Evolutionary conservation across 2,113 vertebrate species (phyloP).

Genomic region (Sphyrna mokarran): DNA sequence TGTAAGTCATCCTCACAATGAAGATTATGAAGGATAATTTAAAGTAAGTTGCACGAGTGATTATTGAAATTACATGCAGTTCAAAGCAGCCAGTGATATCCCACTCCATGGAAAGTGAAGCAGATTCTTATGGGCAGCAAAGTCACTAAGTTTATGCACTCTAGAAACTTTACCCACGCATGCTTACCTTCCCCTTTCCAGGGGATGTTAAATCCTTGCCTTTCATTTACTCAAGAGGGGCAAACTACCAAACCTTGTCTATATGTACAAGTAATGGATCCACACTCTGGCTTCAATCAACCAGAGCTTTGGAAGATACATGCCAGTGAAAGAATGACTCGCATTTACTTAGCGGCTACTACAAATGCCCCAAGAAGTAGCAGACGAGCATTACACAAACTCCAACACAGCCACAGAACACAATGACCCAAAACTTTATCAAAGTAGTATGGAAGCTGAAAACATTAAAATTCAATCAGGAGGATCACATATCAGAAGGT

Average conservation of each 20-base stretch:
- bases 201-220: background rate
- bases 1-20: too few relatives aligned
- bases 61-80: too few relatives aligned
- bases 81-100: background rate
- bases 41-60: too few relatives aligned
- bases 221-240: background rate
- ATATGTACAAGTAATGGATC: too few relatives aligned
- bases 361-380: background rate
- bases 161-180: background rate
- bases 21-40: too few relatives aligned
- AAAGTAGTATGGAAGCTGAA: background rate
- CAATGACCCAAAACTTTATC: background rate
- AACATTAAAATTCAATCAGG: background rate
- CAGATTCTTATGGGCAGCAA: background rate
- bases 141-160: background rate
- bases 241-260: background rate
- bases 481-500: background rate
- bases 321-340: background rate
- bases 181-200: background rate
- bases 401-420: background rate
- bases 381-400: background rate
- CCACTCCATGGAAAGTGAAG: too few relatives aligned
- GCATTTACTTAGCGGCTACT: background rate
- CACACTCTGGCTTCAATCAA: background rate
- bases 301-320: background rate